Evolutionary conservation across 2,113 vertebrate species (phyloP).

Genomic region (Austrofundulus limnaeus): DNA sequence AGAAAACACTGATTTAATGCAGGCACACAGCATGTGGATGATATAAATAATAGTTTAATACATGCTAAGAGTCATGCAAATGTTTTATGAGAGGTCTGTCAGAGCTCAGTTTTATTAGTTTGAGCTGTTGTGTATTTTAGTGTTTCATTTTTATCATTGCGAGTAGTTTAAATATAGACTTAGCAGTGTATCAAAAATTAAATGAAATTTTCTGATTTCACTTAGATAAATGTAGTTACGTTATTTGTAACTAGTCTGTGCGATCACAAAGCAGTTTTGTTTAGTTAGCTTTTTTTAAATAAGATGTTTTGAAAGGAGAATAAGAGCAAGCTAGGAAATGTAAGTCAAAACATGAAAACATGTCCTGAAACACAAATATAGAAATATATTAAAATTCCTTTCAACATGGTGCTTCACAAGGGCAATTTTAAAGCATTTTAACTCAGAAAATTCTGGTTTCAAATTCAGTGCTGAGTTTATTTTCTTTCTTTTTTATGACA

Average conservation of each 20-base stretch:
- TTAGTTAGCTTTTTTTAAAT: background rate
- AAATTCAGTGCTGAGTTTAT: too few species aligned
- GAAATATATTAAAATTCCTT: too few species aligned
- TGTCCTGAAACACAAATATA: too few species aligned
- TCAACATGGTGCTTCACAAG: too few species aligned
- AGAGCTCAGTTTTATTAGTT: background rate
- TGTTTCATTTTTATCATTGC: background rate
- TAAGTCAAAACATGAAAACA: background rate
- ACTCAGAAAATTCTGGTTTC: too few species aligned
- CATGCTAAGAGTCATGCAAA: background rate
- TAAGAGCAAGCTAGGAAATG: background rate
- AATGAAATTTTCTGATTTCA: background rate
- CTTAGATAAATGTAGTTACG: background rate
- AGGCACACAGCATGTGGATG: slow-evolving; percentile 10
- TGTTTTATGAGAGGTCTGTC: background rate
- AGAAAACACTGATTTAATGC: slow-evolving; percentile 28
- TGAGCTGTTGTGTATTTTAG: background rate
- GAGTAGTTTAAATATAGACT: background rate
- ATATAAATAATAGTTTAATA: background rate
- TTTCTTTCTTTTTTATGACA: too few species aligned
- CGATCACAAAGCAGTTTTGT: background rate
- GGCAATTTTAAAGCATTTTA: too few species aligned
- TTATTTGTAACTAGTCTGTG: background rate
- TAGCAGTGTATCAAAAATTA: background rate
- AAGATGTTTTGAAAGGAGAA: background rate